Percentiles rank a stretch among this genome's conserved stretches.
Evolutionary conservation across 1,140 invertebrate species (phyloP).

Genomic region (Phymorhynchus buccinoides): DNA sequence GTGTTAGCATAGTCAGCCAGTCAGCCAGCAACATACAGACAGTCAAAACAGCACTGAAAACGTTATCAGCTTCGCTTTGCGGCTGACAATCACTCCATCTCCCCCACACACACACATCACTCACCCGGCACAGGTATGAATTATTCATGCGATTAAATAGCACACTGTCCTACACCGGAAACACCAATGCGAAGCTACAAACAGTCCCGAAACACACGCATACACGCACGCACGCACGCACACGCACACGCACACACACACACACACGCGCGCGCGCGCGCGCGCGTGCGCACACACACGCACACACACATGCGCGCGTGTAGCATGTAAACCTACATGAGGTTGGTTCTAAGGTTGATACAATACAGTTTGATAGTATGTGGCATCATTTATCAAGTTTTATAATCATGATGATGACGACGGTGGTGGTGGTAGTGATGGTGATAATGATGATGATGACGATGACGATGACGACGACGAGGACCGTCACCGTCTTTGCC

Average conservation of each 20-base stretch:
- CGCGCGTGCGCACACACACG: neutral
- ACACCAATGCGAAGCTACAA: neutral
- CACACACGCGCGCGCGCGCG: neutral
- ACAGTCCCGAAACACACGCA: neutral
- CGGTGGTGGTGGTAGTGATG: neutral
- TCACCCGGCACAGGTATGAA: neutral
- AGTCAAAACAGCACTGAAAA: too few relatives aligned
- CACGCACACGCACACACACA: neutral
- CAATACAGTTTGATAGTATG: neutral
- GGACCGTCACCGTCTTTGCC: neutral
- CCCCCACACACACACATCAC: conserved; percentile 19
- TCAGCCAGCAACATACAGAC: too few relatives aligned
- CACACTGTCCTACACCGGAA: neutral
- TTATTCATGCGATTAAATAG: neutral
- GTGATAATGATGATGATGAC: neutral
- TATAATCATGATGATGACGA: neutral
- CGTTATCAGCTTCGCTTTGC: neutral
- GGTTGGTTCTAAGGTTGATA: neutral
- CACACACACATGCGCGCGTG: neutral
- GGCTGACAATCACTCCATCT: neutral
- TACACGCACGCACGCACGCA: neutral
- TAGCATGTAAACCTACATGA: neutral
- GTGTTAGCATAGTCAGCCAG: too few relatives aligned
- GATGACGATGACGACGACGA: neutral
- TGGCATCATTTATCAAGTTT: neutral